A percentile compares a stretch with the other conserved stretches of the same genome.
phyloP scores from a whole-genome alignment of 2,113 vertebrate genomes.

The Sus scrofa region T2T-Sscrofa CM000820.6:129360001-129360500 shows the following conservation, averaged over 20 bases:
- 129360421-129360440: slow-evolving; percentile 25
- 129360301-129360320: background rate
- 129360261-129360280: slow-evolving; percentile 8
- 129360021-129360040: background rate
- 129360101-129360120: background rate
- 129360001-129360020: slow-evolving; percentile 18
- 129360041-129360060: background rate
- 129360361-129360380: slow-evolving; percentile 11
- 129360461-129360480: background rate
- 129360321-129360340: background rate
- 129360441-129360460: background rate
- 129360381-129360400: background rate
- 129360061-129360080: background rate
- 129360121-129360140: background rate
- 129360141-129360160: background rate
- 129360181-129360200: background rate
- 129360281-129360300: background rate
- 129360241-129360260: slow-evolving; percentile 45
- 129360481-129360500: slow-evolving; percentile 3
- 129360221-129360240: background rate
- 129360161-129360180: background rate
- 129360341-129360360: background rate
- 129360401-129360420: background rate
- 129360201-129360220: background rate
- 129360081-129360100: background rate